phyloP scores from a whole-genome alignment of 2,888 invertebrate species.

The Scaptomyza reducta region DNA sequence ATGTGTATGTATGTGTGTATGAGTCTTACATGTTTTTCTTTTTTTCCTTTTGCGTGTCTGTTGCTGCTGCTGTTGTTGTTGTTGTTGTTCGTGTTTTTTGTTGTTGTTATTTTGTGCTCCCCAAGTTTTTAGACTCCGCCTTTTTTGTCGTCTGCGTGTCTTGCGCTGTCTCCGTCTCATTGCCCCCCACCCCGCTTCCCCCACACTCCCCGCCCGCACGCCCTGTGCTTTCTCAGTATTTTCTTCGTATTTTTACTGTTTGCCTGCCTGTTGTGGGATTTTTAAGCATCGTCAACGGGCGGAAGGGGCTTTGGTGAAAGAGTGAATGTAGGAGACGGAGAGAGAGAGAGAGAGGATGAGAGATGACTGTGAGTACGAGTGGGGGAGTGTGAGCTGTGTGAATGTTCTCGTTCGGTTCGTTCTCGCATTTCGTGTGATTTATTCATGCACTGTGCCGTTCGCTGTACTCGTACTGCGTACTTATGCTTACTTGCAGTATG shows the following conservation, averaged over 20 bases:
- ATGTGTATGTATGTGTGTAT: constrained; percentile 42
- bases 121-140: constrained; percentile 83
- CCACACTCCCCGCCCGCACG: background rate
- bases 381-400: constrained; percentile 24
- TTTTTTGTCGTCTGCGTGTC: constrained; percentile 79
- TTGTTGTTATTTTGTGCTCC: constrained; percentile 70
- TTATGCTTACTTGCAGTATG: constrained; percentile 68
- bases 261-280: constrained; percentile 71
- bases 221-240: constrained; percentile 12
- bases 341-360: constrained; percentile 23
- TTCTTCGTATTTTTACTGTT: constrained; percentile 63
- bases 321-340: constrained; percentile 65
- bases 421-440: constrained; percentile 78
- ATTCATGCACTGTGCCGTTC: constrained; percentile 61
- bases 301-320: constrained; percentile 57
- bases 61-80: constrained; percentile 26
- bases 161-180: constrained; percentile 62
- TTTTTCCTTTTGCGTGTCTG: constrained; percentile 65
- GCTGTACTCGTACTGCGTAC: constrained; percentile 72
- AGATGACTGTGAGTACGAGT: constrained; percentile 22
- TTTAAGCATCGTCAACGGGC: constrained; percentile 68
- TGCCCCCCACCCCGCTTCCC: constrained; percentile 24
- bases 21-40: constrained; percentile 72
- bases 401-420: constrained; percentile 64
- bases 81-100: constrained; percentile 32